Percentiles rank a stretch among this genome's conserved stretches.
phyloP scores from a whole-genome alignment of 2,113 vertebrate species.

The Spilogale gracilis region DNA sequence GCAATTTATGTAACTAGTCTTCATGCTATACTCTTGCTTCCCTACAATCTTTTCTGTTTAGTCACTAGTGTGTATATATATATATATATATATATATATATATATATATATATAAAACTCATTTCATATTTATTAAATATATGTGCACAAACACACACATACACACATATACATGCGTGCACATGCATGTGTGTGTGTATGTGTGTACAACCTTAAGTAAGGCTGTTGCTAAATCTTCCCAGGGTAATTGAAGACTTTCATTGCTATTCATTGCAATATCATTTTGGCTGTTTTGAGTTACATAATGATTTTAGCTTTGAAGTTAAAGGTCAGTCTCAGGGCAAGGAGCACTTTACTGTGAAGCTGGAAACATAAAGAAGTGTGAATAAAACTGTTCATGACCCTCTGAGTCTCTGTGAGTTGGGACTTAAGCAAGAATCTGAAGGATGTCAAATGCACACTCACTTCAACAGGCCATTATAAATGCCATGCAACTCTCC shows the following conservation, averaged over 20 bases:
- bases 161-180: not conserved
- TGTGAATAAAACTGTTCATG: conserved; percentile 71
- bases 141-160: not conserved
- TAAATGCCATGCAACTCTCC: conserved; percentile 56
- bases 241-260: conserved; percentile 12
- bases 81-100: not conserved
- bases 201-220: not conserved
- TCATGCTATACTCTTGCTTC: not conserved
- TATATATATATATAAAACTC: not conserved
- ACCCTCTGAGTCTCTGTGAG: conserved; percentile 53
- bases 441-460: conserved; percentile 73
- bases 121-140: not conserved
- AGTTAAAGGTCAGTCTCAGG: conserved; percentile 80
- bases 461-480: conserved; percentile 63
- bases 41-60: not conserved
- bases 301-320: conserved; percentile 81
- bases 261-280: conserved; percentile 53
- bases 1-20: not conserved
- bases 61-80: not conserved
- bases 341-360: conserved; percentile 79
- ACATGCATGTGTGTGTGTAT: not conserved
- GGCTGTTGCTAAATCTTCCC: conserved; percentile 55
- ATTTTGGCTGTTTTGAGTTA: conserved; percentile 77
- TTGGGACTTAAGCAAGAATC: conserved; percentile 66
- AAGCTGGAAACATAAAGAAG: conserved; percentile 73